Conservation (phyloP, 1,140 invertebrate species). For the Coptotermes formosanus region DNA sequence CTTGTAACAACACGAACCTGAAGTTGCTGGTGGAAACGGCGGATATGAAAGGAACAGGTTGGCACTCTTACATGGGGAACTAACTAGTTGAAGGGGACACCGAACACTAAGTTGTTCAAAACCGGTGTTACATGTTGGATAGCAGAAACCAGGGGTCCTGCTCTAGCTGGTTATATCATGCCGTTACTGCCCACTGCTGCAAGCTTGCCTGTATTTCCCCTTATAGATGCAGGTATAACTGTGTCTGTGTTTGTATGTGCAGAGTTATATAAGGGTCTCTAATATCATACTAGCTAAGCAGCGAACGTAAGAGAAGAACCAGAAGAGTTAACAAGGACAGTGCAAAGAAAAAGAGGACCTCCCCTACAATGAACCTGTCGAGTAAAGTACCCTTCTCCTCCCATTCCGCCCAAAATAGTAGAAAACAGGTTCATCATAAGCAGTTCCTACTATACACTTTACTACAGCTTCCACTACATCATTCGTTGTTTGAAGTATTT, state of each 20-base stretch:
- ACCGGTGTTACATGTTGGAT: constrained; percentile 17
- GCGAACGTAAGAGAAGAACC: not conserved
- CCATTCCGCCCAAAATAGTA: constrained; percentile 21
- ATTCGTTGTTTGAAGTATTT: constrained; percentile 19
- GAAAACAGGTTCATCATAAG: constrained; percentile 28
- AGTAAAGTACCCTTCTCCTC: constrained; percentile 21
- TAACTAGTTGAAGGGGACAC: not conserved
- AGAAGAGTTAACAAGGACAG: not conserved
- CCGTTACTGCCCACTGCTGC: not conserved
- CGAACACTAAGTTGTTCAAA: constrained; percentile 5
- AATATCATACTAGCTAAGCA: not conserved
- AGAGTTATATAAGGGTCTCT: not conserved
- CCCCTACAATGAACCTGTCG: constrained; percentile 17
- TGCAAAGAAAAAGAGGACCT: not conserved
- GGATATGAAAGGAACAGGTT: constrained; percentile 9
- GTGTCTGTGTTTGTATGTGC: not conserved
- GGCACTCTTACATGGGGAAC: not conserved
- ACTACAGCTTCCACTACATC: not conserved
- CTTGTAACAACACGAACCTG: not conserved
- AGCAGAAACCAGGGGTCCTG: not conserved
- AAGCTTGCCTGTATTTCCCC: not conserved
- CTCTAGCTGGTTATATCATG: not conserved
- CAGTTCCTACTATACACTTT: not conserved
- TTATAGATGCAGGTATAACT: not conserved
- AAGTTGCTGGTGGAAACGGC: constrained; percentile 13